Conservation (phyloP, 2,797 vertebrate genomes). For the Phoebastria nigripes region DNA sequence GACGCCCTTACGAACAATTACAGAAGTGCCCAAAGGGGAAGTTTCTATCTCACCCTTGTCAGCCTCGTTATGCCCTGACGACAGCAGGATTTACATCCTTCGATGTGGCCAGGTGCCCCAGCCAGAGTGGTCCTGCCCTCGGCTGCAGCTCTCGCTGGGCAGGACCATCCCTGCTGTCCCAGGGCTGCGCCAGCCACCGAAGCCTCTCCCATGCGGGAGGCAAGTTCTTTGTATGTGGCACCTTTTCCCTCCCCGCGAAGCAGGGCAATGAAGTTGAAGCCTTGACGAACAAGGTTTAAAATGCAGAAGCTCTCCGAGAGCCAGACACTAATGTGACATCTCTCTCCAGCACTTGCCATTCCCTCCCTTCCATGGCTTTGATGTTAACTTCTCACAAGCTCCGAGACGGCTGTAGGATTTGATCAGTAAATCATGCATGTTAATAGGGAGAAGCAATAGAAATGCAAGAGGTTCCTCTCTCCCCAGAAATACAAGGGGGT, state of each 20-base stretch:
- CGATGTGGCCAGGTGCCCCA: fast-evolving
- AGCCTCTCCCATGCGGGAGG: background rate
- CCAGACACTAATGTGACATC: conserved; percentile 71
- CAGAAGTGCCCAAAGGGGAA: conserved; percentile 30
- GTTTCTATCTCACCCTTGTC: background rate
- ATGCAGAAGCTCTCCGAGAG: conserved; percentile 72
- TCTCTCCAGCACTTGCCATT: conserved; percentile 45
- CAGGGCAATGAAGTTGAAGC: background rate
- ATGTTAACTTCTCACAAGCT: conserved; percentile 71
- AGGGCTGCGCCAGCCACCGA: background rate
- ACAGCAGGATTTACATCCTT: background rate
- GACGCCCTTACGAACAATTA: conserved; percentile 8
- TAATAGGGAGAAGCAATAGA: conserved; percentile 67
- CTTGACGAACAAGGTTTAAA: conserved; percentile 70
- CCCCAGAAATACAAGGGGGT: conserved; percentile 57
- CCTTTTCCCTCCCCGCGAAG: background rate
- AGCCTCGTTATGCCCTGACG: background rate
- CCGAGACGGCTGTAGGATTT: conserved; percentile 72
- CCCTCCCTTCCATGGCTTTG: conserved; percentile 52
- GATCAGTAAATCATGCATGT: conserved; percentile 74
- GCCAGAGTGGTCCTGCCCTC: background rate
- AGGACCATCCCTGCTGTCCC: background rate
- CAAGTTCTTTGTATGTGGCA: background rate
- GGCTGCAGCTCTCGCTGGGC: background rate
- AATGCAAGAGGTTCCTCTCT: background rate